These are phyloP conservation scores for Hippolais icterina DNA, from an alignment of 2,113 vertebrate species.

Conservation along the genomic window DNA sequence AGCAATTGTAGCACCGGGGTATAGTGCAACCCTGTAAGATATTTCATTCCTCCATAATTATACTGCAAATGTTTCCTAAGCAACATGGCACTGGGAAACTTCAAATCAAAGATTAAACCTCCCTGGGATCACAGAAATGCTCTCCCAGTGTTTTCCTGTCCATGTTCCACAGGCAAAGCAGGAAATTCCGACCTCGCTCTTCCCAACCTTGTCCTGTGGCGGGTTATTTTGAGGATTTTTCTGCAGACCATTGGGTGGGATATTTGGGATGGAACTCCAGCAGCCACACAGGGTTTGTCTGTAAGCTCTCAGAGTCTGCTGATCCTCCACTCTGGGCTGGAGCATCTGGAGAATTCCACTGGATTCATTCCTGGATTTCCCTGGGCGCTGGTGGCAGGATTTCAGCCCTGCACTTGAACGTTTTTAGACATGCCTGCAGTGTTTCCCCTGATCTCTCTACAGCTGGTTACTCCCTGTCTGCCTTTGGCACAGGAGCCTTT, in stretches of 20 bases:
- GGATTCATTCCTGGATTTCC: not conserved
- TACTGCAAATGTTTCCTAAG: not conserved
- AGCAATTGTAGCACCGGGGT: not conserved
- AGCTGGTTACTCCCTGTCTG: not conserved
- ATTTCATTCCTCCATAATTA: not conserved
- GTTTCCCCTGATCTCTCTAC: not conserved
- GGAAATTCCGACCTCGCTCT: not conserved
- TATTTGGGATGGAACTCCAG: not conserved
- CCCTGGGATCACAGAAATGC: not conserved
- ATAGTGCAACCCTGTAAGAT: not conserved
- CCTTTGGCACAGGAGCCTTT: not conserved
- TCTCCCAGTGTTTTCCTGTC: not conserved
- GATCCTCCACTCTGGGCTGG: not conserved
- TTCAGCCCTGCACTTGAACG: not conserved
- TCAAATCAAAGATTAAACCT: not conserved
- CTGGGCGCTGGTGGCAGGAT: not conserved
- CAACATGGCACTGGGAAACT: not conserved
- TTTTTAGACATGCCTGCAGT: fast-evolving
- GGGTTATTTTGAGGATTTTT: not conserved
- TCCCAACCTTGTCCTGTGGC: fast-evolving
- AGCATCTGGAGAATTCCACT: not conserved
- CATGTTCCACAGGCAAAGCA: not conserved
- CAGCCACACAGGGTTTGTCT: not conserved
- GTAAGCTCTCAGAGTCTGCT: not conserved
- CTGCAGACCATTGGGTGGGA: fast-evolving